Base-by-base conservation (phyloP, 2,888 invertebrate species). In the Adelphocoris suturalis region DNA sequence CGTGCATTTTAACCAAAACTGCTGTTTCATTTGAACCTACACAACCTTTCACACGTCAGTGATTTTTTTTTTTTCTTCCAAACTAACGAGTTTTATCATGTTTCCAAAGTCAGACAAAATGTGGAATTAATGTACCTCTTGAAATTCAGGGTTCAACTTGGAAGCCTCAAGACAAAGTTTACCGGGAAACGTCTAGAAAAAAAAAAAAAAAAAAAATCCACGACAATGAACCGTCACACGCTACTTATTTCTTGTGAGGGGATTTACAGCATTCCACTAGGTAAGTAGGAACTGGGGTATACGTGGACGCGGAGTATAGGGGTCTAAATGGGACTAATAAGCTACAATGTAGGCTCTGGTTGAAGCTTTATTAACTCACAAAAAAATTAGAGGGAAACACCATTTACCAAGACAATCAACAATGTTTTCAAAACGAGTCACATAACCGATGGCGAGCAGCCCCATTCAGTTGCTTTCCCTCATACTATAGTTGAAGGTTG, bases 391-490 rank as follows among this genome's bases (percentile, higher is more conserved):
- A n/a, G 37, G 46, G 46, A 80, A 80, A 47, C 37, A 80, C 37
- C 47, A 78, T 78, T 78, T 78, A 78, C 78, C 78, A 78, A 47
- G 46, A 47, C 78, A 46, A 78, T 78, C 46, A 78, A 86, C 19
- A 23, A n/a, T 28, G 37, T 85, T 57, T 27, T 28, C 52, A 57
- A 57, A 55, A 85, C 55, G 28, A 57, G 37, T 57, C 61, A 57
- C 55, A 55, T 46, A 85, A 37, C 27, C 85, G 85, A 57, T 46
- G 47, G 19, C 37, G 37, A 82, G 82, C 82, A 82, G 82, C 82
- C 82, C 82, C 82, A 82, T 85, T 37, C 13, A 85, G 57, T 57
- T 61, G 85, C 85, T 85, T 85, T n/a, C 57, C 37, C 46, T 85
- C 61, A 61, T 61, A 85, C 61, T 57, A 57, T 47, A 85, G 28